Evolutionary conservation across 2,797 vertebrate species (phyloP), one percentile per base, ranked within the genome.

Genomic region (Myotis myotis): DNA sequence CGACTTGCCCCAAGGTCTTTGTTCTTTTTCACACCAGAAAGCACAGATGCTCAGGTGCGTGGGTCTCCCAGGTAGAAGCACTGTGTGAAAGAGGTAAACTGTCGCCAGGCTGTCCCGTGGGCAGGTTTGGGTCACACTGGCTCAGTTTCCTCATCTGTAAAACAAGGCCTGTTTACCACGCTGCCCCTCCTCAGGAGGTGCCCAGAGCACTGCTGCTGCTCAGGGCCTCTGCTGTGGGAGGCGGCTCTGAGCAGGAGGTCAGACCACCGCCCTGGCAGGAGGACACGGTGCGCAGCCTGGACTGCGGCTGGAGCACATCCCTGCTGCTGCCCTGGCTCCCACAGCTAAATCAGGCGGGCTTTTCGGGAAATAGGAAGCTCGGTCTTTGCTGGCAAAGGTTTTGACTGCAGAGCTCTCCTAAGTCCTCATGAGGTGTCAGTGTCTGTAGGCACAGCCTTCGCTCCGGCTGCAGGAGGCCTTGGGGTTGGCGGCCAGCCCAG

Each of bases 101-200:
- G 51, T 49, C 19, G 0, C 30, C 51, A 16, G 5, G 41, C 83
- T 57, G 10, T 60, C 38, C 75, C 1, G 0, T 57, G 71, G 78
- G 80, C 60, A 53, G 78, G n/a, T 17, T 3, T 62, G 25, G 44
- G 0, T 60, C 70, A 1, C 23, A 13, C 71, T 85, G 33, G 44
- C 60, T 95, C 89, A 62, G 87, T 91, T 95, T 96, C 72, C 95
- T 97, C 92, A 74, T 91, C 74, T 97, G 93, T 96, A 90, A 92
- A 93, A 62, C 79, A 71, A 64, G 57, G 71, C 7, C 4, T 33
- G 60, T 38, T 86, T 30, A 1, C 11, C 12, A 13, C 0, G 0
- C 10, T 41, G 33, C 33, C 44, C 47, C 0, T 5, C 82, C 4
- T 6, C 11, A 0, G 36, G 25, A 44, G 30, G 64, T 7, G 20